Conservation (phyloP, 1,140 invertebrate genomes). For the Chymomyza costata region DNA sequence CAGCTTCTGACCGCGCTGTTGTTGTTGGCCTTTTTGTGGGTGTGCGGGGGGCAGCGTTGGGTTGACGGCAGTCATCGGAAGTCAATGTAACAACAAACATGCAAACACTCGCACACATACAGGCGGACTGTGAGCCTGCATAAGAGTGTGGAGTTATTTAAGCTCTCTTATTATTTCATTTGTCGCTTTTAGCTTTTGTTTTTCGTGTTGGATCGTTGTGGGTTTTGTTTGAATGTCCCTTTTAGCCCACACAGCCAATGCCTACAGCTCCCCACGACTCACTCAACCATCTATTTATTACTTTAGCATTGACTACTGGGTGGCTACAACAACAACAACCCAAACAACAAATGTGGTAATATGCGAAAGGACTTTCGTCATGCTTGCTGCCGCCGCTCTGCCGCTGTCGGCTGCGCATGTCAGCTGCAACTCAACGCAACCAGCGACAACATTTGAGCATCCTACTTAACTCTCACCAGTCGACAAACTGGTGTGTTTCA, state of each 20-base stretch:
- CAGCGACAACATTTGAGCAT: too few relatives aligned
- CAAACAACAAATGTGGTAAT: conserved; percentile 59
- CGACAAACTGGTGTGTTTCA: too few relatives aligned
- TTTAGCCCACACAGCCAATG: too few relatives aligned
- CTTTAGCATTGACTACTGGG: conserved; percentile 24
- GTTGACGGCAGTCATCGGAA: conserved; percentile 64
- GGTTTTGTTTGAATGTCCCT: conserved; percentile 10
- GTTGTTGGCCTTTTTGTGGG: conserved; percentile 19
- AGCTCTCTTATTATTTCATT: conserved; percentile 74
- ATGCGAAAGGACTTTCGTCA: conserved; percentile 72
- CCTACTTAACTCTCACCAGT: too few relatives aligned
- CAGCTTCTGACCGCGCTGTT: conserved; percentile 55
- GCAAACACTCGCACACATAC: conserved; percentile 45
- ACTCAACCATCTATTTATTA: conserved; percentile 20
- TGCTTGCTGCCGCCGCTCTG: conserved; percentile 39
- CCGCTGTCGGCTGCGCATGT: not conserved
- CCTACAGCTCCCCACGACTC: too few relatives aligned
- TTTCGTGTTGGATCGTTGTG: conserved; percentile 55
- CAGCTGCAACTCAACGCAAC: not conserved
- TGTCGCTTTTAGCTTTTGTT: conserved; percentile 73
- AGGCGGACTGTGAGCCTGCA: conserved; percentile 13
- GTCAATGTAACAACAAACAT: conserved; percentile 74
- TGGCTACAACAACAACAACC: conserved; percentile 33
- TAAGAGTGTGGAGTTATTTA: conserved; percentile 71
- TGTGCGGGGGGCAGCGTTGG: conserved; percentile 9